Percentiles rank a stretch among this genome's conserved stretches.
phyloP scores from a whole-genome alignment of 2,888 invertebrate genomes.

The Gortyna flavago region DNA sequence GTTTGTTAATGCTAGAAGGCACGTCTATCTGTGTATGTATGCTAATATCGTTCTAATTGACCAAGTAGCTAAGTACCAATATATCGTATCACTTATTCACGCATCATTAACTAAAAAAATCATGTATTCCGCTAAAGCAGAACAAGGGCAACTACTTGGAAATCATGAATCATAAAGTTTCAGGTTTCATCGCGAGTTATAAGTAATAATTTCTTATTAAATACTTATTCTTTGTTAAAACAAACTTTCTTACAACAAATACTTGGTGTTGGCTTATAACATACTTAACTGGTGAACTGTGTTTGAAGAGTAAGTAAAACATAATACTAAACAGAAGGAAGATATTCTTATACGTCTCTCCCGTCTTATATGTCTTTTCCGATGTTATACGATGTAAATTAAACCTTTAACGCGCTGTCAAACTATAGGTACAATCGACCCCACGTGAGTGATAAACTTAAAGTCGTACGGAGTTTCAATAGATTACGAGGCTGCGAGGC shows the following conservation, averaged over 20 bases:
- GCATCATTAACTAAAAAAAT: conserved; percentile 42
- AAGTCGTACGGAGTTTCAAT: too few relatives aligned
- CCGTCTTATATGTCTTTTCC: too few relatives aligned
- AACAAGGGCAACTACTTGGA: conserved; percentile 51
- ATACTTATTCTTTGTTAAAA: neutral
- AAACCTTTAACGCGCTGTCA: neutral
- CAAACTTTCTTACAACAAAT: neutral
- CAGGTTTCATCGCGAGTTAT: conserved; percentile 34
- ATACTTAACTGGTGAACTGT: neutral
- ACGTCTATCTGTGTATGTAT: neutral
- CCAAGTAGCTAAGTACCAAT: neutral
- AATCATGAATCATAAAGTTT: conserved; percentile 45
- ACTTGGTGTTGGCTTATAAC: neutral
- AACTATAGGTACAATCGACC: neutral
- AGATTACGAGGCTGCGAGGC: too few relatives aligned
- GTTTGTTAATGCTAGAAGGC: neutral
- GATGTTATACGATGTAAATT: neutral
- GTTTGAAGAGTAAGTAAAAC: neutral
- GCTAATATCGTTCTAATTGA: conserved; percentile 33
- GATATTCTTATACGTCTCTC: too few relatives aligned
- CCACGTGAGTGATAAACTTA: too few relatives aligned
- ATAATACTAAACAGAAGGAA: neutral
- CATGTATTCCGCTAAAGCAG: conserved; percentile 28
- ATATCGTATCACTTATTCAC: conserved; percentile 40
- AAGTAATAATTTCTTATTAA: conserved; percentile 14